Percentiles rank a stretch among this genome's conserved stretches.
Conservation (phyloP, 2,113 vertebrate genomes). For the Rafetus swinhoei region DNA sequence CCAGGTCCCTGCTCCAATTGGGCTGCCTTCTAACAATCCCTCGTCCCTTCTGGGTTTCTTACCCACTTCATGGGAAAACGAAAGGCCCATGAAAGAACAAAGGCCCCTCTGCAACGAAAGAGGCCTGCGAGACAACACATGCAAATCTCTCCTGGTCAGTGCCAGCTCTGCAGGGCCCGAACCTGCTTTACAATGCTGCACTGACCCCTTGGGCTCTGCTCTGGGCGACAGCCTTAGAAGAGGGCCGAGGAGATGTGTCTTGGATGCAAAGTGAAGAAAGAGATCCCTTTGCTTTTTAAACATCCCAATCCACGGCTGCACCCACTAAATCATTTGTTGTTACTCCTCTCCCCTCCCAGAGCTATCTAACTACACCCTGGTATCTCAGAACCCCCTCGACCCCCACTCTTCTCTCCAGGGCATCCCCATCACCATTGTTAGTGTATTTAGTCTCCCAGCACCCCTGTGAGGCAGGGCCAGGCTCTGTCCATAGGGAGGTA, state of each 20-base stretch:
- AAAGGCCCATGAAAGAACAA: background rate
- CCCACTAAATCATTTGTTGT: background rate
- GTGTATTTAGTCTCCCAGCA: background rate
- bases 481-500: background rate
- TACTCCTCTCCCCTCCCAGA: background rate
- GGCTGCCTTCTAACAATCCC: no score
- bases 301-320: background rate
- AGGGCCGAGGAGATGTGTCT: background rate
- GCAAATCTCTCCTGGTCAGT: background rate
- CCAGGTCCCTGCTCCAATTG: background rate
- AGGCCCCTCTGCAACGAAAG: background rate
- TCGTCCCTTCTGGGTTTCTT: fast-evolving
- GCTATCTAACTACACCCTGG: background rate
- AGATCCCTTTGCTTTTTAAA: background rate
- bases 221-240: background rate
- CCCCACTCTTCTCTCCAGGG: background rate
- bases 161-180: no score
- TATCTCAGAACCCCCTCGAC: no score
- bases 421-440: background rate
- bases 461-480: background rate
- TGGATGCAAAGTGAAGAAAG: background rate
- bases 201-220: background rate
- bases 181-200: background rate
- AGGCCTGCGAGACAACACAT: background rate
- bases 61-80: background rate